phyloP scores from a whole-genome alignment of 2,113 vertebrate genomes.

The Equus quagga region DNA sequence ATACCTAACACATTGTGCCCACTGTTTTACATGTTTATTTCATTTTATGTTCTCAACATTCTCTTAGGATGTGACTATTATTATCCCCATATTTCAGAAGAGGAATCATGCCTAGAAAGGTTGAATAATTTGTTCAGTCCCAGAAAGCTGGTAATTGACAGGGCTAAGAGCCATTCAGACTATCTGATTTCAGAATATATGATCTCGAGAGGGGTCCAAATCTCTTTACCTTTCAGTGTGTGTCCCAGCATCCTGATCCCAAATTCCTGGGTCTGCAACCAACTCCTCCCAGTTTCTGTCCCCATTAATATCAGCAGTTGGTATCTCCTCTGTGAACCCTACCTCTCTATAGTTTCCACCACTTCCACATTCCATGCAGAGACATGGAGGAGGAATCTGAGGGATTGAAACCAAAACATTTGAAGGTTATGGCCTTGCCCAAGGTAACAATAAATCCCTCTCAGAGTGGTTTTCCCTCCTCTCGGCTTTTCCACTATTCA shows the following conservation, averaged over 20 bases:
- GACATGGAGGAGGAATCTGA: not conserved
- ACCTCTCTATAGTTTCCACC: too few relatives aligned
- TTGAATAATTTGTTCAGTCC: not conserved
- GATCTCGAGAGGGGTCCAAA: not conserved
- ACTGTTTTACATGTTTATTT: not conserved
- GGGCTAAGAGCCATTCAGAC: not conserved
- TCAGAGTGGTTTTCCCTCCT: not conserved
- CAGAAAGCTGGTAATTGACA: not conserved
- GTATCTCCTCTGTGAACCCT: not conserved
- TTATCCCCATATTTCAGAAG: not conserved
- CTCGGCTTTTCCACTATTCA: not conserved
- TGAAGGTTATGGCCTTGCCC: not conserved
- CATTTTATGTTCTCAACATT: not conserved
- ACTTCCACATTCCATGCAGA: not conserved
- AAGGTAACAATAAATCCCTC: not conserved
- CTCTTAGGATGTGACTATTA: not conserved
- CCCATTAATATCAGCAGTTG: not conserved
- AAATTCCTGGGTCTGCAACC: not conserved
- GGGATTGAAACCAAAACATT: not conserved
- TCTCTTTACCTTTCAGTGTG: fast-evolving
- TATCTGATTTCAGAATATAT: not conserved
- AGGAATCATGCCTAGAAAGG: not conserved
- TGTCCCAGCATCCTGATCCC: not conserved
- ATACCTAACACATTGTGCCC: not conserved
- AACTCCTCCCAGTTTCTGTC: not conserved